These are phyloP conservation scores for Diprion similis DNA, from an alignment of 1,140 invertebrate species.

Conservation along the genomic window DNA sequence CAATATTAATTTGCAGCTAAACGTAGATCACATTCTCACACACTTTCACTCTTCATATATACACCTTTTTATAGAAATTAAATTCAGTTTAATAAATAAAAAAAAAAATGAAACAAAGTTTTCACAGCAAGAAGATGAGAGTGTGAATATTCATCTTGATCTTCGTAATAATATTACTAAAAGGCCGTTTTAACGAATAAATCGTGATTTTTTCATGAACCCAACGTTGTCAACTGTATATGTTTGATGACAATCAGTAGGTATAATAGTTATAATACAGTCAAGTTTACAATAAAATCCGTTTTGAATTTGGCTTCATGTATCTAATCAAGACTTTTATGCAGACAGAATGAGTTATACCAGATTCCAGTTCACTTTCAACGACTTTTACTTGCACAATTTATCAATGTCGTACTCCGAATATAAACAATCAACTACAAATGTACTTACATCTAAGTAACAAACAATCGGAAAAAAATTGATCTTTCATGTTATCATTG, in stretches of 20 bases:
- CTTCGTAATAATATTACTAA: background rate
- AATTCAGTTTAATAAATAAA: background rate
- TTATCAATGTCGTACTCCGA: background rate
- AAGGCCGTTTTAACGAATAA: constrained; percentile 5
- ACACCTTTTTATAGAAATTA: constrained; percentile 4
- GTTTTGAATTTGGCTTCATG: background rate
- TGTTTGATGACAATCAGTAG: background rate
- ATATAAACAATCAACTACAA: background rate
- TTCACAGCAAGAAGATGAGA: background rate
- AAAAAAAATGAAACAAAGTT: background rate
- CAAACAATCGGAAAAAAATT: background rate
- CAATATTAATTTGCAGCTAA: constrained; percentile 2
- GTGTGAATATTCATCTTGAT: background rate
- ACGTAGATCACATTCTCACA: constrained; percentile 1
- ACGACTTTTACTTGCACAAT: background rate
- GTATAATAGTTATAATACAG: too few relatives aligned
- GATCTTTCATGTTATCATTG: background rate
- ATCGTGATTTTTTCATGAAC: background rate
- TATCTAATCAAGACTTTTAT: constrained; percentile 4
- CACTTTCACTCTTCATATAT: constrained; percentile 2
- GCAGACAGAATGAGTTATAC: background rate
- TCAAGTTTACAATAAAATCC: background rate
- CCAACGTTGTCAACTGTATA: background rate
- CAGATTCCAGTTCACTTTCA: background rate
- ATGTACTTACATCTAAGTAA: background rate